A percentile compares a stretch with the other conserved stretches of the same genome.
Evolutionary conservation across 2,113 vertebrate species (phyloP).

Genomic region (Macquaria australasica): DNA sequence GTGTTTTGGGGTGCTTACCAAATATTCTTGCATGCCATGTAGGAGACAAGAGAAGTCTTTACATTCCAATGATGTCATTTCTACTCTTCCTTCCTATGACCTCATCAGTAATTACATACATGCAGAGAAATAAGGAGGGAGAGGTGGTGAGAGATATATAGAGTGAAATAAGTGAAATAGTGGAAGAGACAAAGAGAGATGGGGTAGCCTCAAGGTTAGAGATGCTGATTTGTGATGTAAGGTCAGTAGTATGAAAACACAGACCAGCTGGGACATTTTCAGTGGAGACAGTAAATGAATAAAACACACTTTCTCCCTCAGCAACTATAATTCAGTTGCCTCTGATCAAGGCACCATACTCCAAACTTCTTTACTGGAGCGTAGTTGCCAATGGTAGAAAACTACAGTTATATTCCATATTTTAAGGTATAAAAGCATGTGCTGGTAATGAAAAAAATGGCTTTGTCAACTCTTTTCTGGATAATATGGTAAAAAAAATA

Average conservation of each 20-base stretch:
- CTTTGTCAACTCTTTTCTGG: background rate
- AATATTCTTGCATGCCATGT: background rate
- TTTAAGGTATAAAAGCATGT: background rate
- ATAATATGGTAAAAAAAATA: background rate
- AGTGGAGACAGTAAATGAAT: background rate
- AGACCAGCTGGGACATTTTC: background rate
- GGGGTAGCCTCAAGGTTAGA: background rate
- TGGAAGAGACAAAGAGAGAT: background rate
- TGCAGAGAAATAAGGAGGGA: conserved; percentile 1
- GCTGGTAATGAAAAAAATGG: background rate
- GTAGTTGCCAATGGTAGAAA: background rate
- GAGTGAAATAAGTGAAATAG: background rate
- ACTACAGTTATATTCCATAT: background rate
- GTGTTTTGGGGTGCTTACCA: background rate
- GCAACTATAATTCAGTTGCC: background rate
- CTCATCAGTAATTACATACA: conserved; percentile 23
- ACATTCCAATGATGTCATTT: conserved; percentile 37
- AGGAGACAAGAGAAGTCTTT: background rate
- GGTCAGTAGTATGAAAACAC: background rate
- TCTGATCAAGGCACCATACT: background rate
- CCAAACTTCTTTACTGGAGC: background rate
- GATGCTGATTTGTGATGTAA: background rate
- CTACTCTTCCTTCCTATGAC: conserved; percentile 12
- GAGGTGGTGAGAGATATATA: background rate
- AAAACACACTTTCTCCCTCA: background rate